Evolutionary conservation across 2,797 vertebrate species (phyloP), one percentile per base, ranked within the genome.

Genomic region (Delichon dasypus): DNA sequence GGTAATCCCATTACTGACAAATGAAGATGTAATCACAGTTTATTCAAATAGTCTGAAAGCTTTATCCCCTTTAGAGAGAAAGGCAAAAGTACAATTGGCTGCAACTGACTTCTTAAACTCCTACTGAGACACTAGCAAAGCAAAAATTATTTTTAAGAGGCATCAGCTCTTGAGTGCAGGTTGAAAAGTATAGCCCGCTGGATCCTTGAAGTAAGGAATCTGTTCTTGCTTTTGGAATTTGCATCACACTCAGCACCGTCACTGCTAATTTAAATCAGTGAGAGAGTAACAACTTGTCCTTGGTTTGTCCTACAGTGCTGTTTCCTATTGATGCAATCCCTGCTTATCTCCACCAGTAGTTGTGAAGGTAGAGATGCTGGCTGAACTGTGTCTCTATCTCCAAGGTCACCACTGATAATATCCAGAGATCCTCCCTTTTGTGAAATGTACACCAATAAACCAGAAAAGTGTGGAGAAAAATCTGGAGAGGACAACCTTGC

Each of bases 1-100:
- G 94, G 90, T 99, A 99, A 99, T 99, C 99, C 98, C 97, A 98
- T 99, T 98, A 98, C 68, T 90, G 95, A 95, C 98, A 98, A 98
- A 98, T 98, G 98, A 98, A 99, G 99, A 98, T 97, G 97, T 98
- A 97, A 97, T 98, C 98, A 75, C 97, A 95, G 96, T 97, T 97
- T 96, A 97, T 97, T 98, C 97, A 89, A 97, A 97, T 97, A 34
- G 77, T 97, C 98, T 97, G 95, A 97, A 97, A 96, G 96, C 97
- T 96, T 97, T 96, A 97, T 97, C 97, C 96, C 70, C 93, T 93
- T 97, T 96, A 93, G 92, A 92, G 89, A 95, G 88, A 96, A 96
- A 96, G 92, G 77, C 96, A 91, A 92, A 97, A 94, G 85, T 93
- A 95, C 96, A 96, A 90, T 87, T 93, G 96, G 94, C 94, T 71